A percentile compares a stretch with the other conserved stretches of the same genome.
Conservation (phyloP, 2,113 vertebrate genomes). For the Petrocephalus zakoni region DNA sequence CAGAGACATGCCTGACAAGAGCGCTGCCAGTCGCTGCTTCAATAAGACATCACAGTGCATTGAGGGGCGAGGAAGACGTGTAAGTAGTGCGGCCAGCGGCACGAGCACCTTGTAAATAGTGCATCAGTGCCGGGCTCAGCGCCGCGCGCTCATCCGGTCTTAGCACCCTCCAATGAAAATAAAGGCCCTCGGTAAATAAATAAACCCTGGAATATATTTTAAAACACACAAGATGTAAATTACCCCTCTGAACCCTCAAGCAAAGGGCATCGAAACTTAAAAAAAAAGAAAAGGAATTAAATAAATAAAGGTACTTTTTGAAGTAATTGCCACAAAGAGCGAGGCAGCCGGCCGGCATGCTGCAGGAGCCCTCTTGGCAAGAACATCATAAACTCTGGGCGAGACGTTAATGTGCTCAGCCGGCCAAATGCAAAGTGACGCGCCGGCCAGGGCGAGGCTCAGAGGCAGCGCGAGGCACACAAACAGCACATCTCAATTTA, state of each 20-base stretch:
- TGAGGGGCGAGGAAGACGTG: conserved; percentile 22
- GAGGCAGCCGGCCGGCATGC: conserved; percentile 61
- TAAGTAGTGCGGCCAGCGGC: conserved; percentile 25
- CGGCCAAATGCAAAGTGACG: conserved; percentile 80
- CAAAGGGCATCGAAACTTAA: conserved; percentile 53
- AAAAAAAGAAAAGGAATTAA: conserved; percentile 37
- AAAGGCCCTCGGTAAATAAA: conserved; percentile 44
- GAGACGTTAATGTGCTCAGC: conserved; percentile 78
- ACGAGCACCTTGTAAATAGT: conserved; percentile 15
- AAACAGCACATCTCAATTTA: conserved; percentile 71
- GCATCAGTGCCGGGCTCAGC: conserved; percentile 15
- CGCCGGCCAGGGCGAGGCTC: conserved; percentile 55
- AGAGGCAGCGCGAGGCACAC: conserved; percentile 56
- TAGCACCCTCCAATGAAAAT: conserved; percentile 6
- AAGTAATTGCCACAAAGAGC: conserved; percentile 73
- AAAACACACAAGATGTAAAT: conserved; percentile 63
- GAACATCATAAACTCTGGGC: conserved; percentile 74
- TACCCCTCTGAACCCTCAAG: conserved; percentile 59
- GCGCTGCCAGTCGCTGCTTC: conserved; percentile 23
- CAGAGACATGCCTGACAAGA: conserved; percentile 24
- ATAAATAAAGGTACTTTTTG: conserved; percentile 58
- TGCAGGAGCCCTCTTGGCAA: conserved; percentile 80
- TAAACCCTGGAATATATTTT: conserved; percentile 39
- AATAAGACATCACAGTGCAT: conserved; percentile 39
- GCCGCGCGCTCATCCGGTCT: background rate